Conservation (phyloP, 2,113 vertebrate genomes). For the Noturus placidus region DNA sequence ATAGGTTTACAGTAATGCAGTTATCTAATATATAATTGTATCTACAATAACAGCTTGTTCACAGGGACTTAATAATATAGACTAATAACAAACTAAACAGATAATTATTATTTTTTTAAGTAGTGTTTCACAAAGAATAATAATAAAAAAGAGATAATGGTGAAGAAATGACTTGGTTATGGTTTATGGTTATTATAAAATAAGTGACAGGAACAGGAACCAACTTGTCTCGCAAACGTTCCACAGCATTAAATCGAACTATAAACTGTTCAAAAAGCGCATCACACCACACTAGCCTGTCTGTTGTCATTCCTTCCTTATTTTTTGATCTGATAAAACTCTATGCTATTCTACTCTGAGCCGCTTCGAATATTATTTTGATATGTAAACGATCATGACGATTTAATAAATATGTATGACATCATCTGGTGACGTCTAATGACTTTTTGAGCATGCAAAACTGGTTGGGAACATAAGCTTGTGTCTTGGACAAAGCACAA, state of each 20-base stretch:
- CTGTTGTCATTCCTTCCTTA: neutral
- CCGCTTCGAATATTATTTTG: neutral
- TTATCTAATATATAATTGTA: neutral
- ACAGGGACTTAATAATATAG: neutral
- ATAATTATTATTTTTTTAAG: neutral
- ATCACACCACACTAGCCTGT: neutral
- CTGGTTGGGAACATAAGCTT: neutral
- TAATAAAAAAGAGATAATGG: neutral
- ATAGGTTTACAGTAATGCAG: neutral
- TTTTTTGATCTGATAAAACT: neutral
- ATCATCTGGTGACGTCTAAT: neutral
- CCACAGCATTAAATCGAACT: neutral
- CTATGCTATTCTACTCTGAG: neutral
- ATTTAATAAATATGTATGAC: neutral
- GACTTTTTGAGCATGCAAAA: neutral
- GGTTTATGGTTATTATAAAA: neutral
- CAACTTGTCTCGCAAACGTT: neutral
- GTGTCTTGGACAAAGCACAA: neutral
- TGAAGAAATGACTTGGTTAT: neutral
- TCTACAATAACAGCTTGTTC: neutral
- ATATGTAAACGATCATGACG: neutral
- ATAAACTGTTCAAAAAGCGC: neutral
- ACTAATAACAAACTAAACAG: neutral
- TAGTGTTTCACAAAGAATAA: neutral
- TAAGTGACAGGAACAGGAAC: neutral